A percentile compares a stretch with the other conserved stretches of the same genome.
Conservation (phyloP, 92 coral and sea anemone species). For the Galaxea fascicularis region DNA sequence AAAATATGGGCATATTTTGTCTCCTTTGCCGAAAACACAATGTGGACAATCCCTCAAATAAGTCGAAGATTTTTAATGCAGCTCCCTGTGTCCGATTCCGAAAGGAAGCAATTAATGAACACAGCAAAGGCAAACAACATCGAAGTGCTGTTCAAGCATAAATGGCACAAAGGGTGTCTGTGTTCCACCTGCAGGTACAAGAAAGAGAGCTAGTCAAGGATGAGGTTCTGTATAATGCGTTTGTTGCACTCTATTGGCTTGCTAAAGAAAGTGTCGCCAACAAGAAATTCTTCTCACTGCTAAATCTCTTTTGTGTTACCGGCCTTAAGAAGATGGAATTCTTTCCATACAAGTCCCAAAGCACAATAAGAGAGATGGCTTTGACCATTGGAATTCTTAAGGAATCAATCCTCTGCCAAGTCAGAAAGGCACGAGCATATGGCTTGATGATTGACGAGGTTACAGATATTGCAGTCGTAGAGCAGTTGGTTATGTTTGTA, state of each 20-base stretch:
- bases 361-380: conserved; percentile 48
- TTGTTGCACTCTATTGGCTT: conserved; percentile 44
- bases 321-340: conserved; percentile 44
- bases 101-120: conserved; percentile 45
- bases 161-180: conserved; percentile 50
- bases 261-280: conserved; percentile 51
- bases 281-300: conserved; percentile 42
- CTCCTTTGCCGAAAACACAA: conserved; percentile 2
- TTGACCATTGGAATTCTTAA: conserved; percentile 48
- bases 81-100: conserved; percentile 36
- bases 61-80: conserved; percentile 4
- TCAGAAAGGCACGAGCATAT: conserved; percentile 13
- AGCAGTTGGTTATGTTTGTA: conserved; percentile 41
- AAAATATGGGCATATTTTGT: background rate
- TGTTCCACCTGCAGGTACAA: conserved; percentile 47
- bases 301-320: conserved; percentile 36
- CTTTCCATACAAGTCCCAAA: conserved; percentile 38
- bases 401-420: conserved; percentile 28
- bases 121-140: conserved; percentile 33
- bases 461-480: conserved; percentile 35
- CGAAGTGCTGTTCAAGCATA: conserved; percentile 39
- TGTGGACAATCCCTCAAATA: conserved; percentile 24
- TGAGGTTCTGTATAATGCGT: conserved; percentile 57
- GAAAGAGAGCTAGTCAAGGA: conserved; percentile 53
- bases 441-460: conserved; percentile 44